These are phyloP conservation scores for Phoxinus phoxinus DNA, from an alignment of 2,113 vertebrate species.

Conservation along the genomic window DNA sequence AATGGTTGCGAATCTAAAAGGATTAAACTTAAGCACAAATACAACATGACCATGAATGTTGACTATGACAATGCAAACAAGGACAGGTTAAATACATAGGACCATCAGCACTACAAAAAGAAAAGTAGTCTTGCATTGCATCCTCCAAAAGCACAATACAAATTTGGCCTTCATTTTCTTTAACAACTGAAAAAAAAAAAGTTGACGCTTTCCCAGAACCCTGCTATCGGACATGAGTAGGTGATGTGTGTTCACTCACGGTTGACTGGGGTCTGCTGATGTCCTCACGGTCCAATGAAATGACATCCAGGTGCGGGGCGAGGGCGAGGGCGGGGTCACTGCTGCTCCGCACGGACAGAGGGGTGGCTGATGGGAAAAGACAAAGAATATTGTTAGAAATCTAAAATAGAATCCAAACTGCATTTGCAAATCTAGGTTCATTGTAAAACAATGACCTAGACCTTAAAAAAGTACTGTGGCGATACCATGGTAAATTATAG, in stretches of 20 bases:
- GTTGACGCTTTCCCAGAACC: not conserved
- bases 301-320: conserved; percentile 66
- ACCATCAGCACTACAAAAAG: not conserved
- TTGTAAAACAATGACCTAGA: not conserved
- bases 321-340: conserved; percentile 78
- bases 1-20: not conserved
- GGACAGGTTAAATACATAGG: not conserved
- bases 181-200: not conserved
- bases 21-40: not conserved
- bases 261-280: conserved; percentile 68
- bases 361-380: conserved; percentile 73
- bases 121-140: not conserved
- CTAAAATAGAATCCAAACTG: not conserved
- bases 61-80: not conserved
- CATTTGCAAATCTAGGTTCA: not conserved
- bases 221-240: not conserved
- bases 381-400: not conserved
- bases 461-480: not conserved
- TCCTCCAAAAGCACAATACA: not conserved
- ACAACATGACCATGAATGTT: not conserved
- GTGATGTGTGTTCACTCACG: conserved; percentile 71
- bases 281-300: conserved; percentile 64
- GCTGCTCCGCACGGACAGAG: conserved; percentile 84
- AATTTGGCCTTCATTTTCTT: not conserved
- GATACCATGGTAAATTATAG: not conserved